Conservation (phyloP, 2,888 invertebrate genomes). For the Colletes collaris region DNA sequence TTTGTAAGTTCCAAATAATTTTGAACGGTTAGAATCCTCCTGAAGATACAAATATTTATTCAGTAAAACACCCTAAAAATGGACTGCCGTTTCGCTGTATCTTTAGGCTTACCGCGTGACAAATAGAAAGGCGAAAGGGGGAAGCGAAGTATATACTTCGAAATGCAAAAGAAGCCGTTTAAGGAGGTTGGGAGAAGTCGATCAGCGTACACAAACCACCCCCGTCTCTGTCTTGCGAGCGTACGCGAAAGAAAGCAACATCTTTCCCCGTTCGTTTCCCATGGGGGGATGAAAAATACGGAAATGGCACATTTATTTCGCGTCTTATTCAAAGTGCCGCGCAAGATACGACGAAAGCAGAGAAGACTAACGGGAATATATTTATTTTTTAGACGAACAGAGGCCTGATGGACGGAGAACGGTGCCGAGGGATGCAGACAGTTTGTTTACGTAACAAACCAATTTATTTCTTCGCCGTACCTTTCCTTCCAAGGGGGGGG, state of each 20-base stretch:
- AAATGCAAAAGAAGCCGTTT: constrained; percentile 7
- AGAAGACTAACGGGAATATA: constrained; percentile 44
- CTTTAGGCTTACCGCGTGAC: constrained; percentile 24
- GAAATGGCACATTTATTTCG: constrained; percentile 35
- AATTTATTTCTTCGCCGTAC: constrained; percentile 56
- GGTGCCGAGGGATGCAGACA: constrained; percentile 29
- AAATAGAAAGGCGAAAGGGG: constrained; percentile 38
- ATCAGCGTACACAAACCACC: constrained; percentile 8
- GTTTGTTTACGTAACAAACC: constrained; percentile 67
- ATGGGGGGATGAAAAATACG: not conserved
- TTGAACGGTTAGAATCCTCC: too few species aligned
- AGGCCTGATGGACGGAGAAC: constrained; percentile 32
- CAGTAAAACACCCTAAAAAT: not conserved
- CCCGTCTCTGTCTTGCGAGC: not conserved
- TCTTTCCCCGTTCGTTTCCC: not conserved
- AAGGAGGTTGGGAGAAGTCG: constrained; percentile 18
- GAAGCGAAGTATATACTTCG: constrained; percentile 31
- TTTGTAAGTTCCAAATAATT: not conserved
- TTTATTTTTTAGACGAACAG: constrained; percentile 38
- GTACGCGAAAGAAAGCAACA: not conserved
- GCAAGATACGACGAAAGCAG: constrained; percentile 35
- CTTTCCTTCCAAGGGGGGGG: constrained; percentile 11
- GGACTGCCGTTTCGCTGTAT: constrained; percentile 30
- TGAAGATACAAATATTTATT: not conserved
- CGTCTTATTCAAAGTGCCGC: constrained; percentile 37